Evolutionary conservation across 2,888 invertebrate species (phyloP), one percentile per base, ranked within the genome.

Genomic region (Brachycybe producta): DNA sequence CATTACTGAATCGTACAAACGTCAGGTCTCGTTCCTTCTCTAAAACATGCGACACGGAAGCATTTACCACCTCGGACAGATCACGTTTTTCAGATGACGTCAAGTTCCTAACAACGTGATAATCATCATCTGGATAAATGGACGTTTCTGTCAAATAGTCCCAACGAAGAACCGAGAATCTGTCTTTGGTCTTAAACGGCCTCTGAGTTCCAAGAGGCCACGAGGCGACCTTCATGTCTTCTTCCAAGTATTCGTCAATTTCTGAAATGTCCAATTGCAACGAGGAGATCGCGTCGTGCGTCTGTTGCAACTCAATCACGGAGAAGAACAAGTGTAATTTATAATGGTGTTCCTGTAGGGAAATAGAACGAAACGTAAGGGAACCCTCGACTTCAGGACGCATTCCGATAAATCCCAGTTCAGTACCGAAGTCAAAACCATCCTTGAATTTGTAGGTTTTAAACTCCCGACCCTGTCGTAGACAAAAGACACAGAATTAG

Each of bases 61-160:
- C 69, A 54, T 72, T 69, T 40, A 78, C 61, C 30, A 78, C 67
- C 53, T 73, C 70, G 64, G 70, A 61, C 5, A 88, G 73, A 59
- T 92, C 91, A 35, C 73, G 61, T 43, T 75, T 72, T 62, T 82
- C 80, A 21, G 79, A 76, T 46, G 76, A 76, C 49, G 71, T 69
- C 35, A 88, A 73, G 49, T 73, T 70, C 48, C 75, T 75, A 2
- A 81, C 70, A 55, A 79, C 82, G 56, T 75, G 77, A 61, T 81
- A 82, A 61, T 90, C 86, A 66, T 82, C 81, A 23, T 83, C 79
- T 66, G 84, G 76, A 65, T 83, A 83, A 34, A 84, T 77, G 65
- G 91, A 85, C 17, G 82, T 81, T 54, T 73, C 74, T 63, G 91
- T 92, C 65, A 95, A 83, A 63, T 83, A 80, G 48, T 82, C 79